Conservation (phyloP, 2,797 vertebrate genomes). For the Enteromius viviparus region DNA sequence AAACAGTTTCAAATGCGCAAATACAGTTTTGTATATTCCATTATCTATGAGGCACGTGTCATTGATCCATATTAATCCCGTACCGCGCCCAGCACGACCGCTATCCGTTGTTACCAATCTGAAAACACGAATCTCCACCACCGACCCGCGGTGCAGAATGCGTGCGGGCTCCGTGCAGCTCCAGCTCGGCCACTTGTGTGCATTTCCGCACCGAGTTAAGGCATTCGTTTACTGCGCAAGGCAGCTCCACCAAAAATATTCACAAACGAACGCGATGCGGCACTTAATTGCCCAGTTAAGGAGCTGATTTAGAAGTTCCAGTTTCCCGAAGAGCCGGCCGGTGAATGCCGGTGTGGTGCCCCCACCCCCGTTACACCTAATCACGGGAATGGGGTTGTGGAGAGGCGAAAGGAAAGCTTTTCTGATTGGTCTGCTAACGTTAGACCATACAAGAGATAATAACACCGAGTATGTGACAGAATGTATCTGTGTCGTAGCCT, state of each 20-base stretch:
- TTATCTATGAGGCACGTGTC: conserved; percentile 29
- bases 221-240: neutral
- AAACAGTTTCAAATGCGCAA: conserved; percentile 48
- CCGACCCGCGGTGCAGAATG: conserved; percentile 38
- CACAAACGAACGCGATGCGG: conserved; percentile 25
- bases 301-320: conserved; percentile 35
- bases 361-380: conserved; percentile 11
- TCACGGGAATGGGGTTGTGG: neutral
- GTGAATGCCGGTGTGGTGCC: conserved; percentile 7
- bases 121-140: conserved; percentile 10
- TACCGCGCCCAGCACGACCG: conserved; percentile 28
- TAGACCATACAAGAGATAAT: conserved; percentile 11
- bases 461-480: neutral
- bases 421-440: conserved; percentile 12
- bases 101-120: conserved; percentile 25
- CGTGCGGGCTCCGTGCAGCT: conserved; percentile 31
- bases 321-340: neutral
- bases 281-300: conserved; percentile 38
- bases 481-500: neutral
- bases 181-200: conserved; percentile 40
- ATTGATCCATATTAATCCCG: conserved; percentile 35
- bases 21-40: conserved; percentile 52
- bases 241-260: neutral
- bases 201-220: conserved; percentile 32
- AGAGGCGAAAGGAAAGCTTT: conserved; percentile 17